Base-by-base conservation (phyloP, 2,888 invertebrate species). In the Noctua janthe region DNA sequence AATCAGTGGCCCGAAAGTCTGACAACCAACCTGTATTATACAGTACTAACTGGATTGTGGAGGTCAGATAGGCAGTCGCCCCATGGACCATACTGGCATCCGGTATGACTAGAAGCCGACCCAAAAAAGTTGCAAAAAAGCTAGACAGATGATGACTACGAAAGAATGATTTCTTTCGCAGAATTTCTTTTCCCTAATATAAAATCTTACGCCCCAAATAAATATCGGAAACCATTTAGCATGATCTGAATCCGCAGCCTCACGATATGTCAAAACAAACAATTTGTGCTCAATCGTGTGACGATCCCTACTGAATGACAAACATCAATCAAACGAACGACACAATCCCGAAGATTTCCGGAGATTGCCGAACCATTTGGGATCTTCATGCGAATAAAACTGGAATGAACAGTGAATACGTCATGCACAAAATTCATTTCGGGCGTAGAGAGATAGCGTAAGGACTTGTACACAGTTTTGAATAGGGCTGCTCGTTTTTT, bases 391-490 rank as follows among this genome's bases (percentile, higher is more conserved):
- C 62, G 66, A 74, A 87, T 86, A 87, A 87, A 82, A 82, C 64
- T 15, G 54, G 74, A 49, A 82, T 88, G 71, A 84, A 82, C 76
- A 79, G 66, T 84, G 77, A 85, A 74, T 82, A 85, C 66, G 71
- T 82, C 76, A 85, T 74, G 88, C 82, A 74, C 71, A 76, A 78
- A 78, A 78, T 87, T 87, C 86, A 88, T 86, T 77, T 86, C 56
- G 75, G 75, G 64, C n/a, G 62, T 71, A 56, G 62, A 43, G 66
- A 70, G 56, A 66, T 76, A 49, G 47, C 29, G 13, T 83, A 77
- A 81, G 62, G 85, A 81, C 51, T 62, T 75, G 75, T 77, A 62
- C 62, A 84, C 81, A 77, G 73, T 73, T 74, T 75, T 76, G 35
- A 56, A 80, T 72, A 47, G n/a, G 54, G 43, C 64, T n/a, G 56